phyloP scores from a whole-genome alignment of 2,113 vertebrate genomes.

The Oryzias woworae region DNA sequence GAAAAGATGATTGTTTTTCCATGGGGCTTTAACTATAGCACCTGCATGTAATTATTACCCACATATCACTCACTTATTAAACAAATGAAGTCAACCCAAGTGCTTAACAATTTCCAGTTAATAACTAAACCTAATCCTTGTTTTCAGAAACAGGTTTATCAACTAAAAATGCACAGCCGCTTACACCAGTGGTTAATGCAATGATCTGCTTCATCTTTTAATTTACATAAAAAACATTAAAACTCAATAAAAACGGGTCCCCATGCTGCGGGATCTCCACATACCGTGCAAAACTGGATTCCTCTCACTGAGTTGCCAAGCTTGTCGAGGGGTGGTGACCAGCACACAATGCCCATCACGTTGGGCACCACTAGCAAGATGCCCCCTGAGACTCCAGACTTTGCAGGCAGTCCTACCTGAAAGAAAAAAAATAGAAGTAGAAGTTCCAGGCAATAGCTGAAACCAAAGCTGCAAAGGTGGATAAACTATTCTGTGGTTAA shows the following conservation, averaged over 20 bases:
- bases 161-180: background rate
- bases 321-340: conserved; percentile 96
- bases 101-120: background rate
- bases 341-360: conserved; percentile 99
- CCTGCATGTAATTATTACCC: background rate
- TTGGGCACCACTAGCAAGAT: conserved; percentile 98
- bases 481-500: too few species aligned
- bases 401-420: conserved; percentile 96
- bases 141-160: background rate
- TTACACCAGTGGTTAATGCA: background rate
- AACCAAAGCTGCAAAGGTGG: too few species aligned
- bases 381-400: conserved; percentile 95
- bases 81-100: background rate
- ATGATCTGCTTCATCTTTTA: background rate
- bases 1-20: background rate
- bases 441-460: too few species aligned
- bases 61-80: background rate
- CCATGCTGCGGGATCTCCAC: conserved; percentile 21
- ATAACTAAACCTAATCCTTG: background rate
- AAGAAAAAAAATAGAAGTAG: conserved; percentile 1
- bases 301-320: conserved; percentile 97
- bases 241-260: too few species aligned
- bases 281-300: conserved; percentile 97
- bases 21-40: background rate
- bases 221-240: background rate